A percentile compares a stretch with the other conserved stretches of the same genome.
Evolutionary conservation across 2,797 vertebrate genomes (phyloP).

Genomic region (Hoplostethus atlanticus): DNA sequence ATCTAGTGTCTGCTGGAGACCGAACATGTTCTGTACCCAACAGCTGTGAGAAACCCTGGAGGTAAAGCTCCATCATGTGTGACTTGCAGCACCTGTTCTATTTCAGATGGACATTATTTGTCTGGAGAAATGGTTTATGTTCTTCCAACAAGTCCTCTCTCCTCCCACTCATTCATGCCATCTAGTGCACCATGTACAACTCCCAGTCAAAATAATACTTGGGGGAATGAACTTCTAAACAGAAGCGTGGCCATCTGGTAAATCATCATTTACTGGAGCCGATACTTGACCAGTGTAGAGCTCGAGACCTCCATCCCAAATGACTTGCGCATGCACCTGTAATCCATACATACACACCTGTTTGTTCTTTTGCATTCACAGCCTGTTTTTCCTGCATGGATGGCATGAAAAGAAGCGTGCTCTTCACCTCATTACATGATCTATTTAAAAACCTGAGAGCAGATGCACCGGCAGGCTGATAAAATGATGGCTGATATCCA

Average conservation of each 20-base stretch:
- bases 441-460: slow-evolving; percentile 70
- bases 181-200: slow-evolving; percentile 2
- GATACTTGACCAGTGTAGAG: slow-evolving; percentile 35
- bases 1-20: slow-evolving; percentile 49
- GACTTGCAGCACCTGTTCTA: slow-evolving; percentile 63
- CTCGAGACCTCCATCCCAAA: slow-evolving; percentile 56
- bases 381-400: slow-evolving; percentile 52
- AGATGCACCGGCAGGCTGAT: slow-evolving; percentile 69
- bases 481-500: slow-evolving; percentile 70
- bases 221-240: slow-evolving; percentile 23
- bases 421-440: slow-evolving; percentile 69
- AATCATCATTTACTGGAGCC: slow-evolving; percentile 29
- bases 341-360: slow-evolving; percentile 46
- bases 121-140: slow-evolving; percentile 47
- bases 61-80: slow-evolving; percentile 54
- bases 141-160: slow-evolving; percentile 28
- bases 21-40: slow-evolving; percentile 40
- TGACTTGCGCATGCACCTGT: slow-evolving; percentile 61
- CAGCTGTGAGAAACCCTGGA: slow-evolving; percentile 59
- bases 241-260: slow-evolving; percentile 57
- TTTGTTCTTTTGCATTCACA: not conserved
- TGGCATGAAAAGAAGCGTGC: slow-evolving; percentile 40
- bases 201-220: slow-evolving; percentile 13
- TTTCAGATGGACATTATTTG: slow-evolving; percentile 43
- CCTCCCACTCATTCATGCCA: slow-evolving; percentile 33